Percentiles rank a stretch among this genome's conserved stretches.
Evolutionary conservation across 1,140 invertebrate genomes (phyloP).

Genomic region (Halesus radiatus): DNA sequence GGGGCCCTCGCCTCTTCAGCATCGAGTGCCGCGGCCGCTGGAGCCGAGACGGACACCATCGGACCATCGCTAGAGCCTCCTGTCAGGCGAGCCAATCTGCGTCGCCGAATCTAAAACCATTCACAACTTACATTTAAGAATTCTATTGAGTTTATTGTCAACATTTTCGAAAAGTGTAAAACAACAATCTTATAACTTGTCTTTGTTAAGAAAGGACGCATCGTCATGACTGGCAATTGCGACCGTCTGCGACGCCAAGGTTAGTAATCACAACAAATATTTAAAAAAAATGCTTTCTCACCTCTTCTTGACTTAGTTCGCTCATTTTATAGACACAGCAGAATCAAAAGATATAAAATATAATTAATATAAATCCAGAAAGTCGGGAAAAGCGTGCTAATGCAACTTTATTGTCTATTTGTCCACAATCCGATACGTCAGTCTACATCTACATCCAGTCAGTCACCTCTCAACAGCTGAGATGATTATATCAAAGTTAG

Average conservation of each 20-base stretch:
- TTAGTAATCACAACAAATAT: conserved; percentile 50
- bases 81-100: conserved; percentile 53
- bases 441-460: conserved; percentile 68
- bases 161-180: conserved; percentile 8
- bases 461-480: conserved; percentile 69
- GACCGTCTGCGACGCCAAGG: conserved; percentile 47
- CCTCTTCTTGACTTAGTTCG: conserved; percentile 84
- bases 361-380: conserved; percentile 29
- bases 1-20: conserved; percentile 60
- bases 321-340: conserved; percentile 70
- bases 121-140: not conserved
- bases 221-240: conserved; percentile 49
- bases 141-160: not conserved
- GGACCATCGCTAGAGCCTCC: conserved; percentile 37
- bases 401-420: conserved; percentile 41
- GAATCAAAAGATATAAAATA: conserved; percentile 28
- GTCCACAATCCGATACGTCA: conserved; percentile 63
- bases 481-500: conserved; percentile 42
- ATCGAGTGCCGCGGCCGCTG: not conserved
- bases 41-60: not conserved
- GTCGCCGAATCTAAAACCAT: conserved; percentile 53
- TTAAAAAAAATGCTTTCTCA: conserved; percentile 62
- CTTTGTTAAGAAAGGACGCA: conserved; percentile 47
- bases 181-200: conserved; percentile 10
- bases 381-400: conserved; percentile 32